Base-by-base conservation (phyloP, 1,140 invertebrate genomes). In the Uloborus diversus region DNA sequence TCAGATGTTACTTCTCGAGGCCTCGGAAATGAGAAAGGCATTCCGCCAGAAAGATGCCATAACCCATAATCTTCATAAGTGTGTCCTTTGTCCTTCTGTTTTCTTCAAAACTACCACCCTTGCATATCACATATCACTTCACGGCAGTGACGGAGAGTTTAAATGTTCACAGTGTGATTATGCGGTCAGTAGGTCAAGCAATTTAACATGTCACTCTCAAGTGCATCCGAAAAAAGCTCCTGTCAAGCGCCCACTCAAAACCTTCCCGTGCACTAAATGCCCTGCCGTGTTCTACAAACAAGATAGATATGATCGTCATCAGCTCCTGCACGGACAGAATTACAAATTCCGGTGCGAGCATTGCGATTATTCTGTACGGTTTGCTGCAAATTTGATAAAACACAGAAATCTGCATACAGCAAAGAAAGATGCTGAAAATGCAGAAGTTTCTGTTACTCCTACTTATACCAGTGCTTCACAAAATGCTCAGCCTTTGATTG, bases 311-410 rank as follows among this genome's bases (percentile, higher is more conserved):
- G 92, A 93, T 84, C 90, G 94, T 17, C 95, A 96, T 86, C 86
- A 94, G 80, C 91, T 91, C 5, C 86, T 96, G 2, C 95, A 96
- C 85, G 94, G 94, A 7, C 92, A 93, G 0, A 92, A 92, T 81
- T 93, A 94, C 85, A 90, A 92, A 79, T 95, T 94, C 85, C 92
- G 91, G 78, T 96, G 95, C 87, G 91, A 93, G 79, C 89, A 91
- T 4, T 96, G 95, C 85, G 94, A 96, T 86, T 96, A 96, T 86
- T 93, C 94, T 1, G 94, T 96, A 0, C 94, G 93, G 82, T 94
- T 93, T 85, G 93, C 92, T 81, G 92, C 93, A 0, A 94, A 94
- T 86, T 93, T 93, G 82, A 89, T 91, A 17, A 93, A 94, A 84
- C 94, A 95, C 84, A 87, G 92, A 83, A 91, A 90, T 53, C 92